Evolutionary conservation across 2,888 invertebrate genomes (phyloP), one percentile per base, ranked within the genome.

Genomic region (Aleiodes alternator): DNA sequence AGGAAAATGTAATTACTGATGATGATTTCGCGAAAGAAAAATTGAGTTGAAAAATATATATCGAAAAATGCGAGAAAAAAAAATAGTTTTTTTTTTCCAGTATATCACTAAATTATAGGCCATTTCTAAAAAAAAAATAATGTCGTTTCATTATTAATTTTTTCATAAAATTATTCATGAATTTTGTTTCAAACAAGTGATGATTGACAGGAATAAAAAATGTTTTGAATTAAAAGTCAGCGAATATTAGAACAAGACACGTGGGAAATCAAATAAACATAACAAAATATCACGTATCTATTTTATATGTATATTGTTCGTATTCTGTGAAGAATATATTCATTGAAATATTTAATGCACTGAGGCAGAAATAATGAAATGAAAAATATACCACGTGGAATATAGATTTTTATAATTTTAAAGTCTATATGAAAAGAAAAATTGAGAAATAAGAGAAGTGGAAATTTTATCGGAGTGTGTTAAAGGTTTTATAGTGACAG

Each of bases 401-500:
- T 51, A 51, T 50, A 31, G 29, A 50, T 48, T 48, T 43, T 64
- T n/a, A 64, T 64, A 68, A 68, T 51, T 50, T 9, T 31, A 68
- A 23, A 12, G 23, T 66, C 31, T 23, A 23, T 16, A 64, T 16
- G 34, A 43, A 23, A 43, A 53, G 59, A 61, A 61, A 57, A 23
- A 23, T 23, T 23, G 23, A 14, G 12, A 69, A 71, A 76, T 16
- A 29, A 14, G 43, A 73, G 16, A 11, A 14, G 59, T 8, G 16
- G 29, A 53, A 43, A 66, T 66, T 38, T 38, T 8, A 66, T 66
- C 23, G 29, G 43, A 68, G 50, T 68, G 50, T 48, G 29, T 16
- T 50, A 29, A 50, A 29, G 23, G 43, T 12, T 68, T 68, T 50
- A 7, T 43, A 73, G 72, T 72, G 72, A 73, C 75, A 70, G 80